Percentiles rank a stretch among this genome's conserved stretches.
Evolutionary conservation across 2,113 vertebrate genomes (phyloP).

Genomic region (Callospermophilus lateralis): DNA sequence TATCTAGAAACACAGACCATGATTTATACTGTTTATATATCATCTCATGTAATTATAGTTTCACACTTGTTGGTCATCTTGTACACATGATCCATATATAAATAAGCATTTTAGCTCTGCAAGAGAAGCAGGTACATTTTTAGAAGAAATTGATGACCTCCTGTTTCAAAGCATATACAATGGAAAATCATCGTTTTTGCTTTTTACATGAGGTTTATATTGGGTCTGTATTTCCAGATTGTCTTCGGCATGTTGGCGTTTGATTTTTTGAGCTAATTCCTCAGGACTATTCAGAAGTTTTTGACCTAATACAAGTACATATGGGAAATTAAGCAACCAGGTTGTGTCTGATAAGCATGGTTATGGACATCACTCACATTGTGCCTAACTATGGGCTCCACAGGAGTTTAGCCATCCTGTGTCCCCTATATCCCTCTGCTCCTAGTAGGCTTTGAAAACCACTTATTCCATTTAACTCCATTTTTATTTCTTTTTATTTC

Average conservation of each 20-base stretch:
- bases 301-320: not conserved
- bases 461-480: not conserved
- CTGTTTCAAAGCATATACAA: not conserved
- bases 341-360: not conserved
- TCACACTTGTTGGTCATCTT: not conserved
- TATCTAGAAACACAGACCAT: not conserved
- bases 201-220: not conserved
- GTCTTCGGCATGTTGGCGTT: not conserved
- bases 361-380: not conserved
- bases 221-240: not conserved
- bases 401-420: not conserved
- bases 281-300: not conserved
- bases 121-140: not conserved
- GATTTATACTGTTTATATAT: not conserved
- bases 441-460: not conserved
- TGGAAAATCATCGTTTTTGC: not conserved
- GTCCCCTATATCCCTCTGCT: no score
- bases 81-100: not conserved
- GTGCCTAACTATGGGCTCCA: not conserved
- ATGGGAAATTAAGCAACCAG: not conserved
- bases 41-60: not conserved
- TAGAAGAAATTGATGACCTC: not conserved
- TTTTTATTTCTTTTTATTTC: not conserved
- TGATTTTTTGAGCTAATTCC: not conserved
- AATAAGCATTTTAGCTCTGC: not conserved